These are phyloP conservation scores for Helostoma temminkii DNA, from an alignment of 2,797 vertebrate species.

Conservation along the genomic window DNA sequence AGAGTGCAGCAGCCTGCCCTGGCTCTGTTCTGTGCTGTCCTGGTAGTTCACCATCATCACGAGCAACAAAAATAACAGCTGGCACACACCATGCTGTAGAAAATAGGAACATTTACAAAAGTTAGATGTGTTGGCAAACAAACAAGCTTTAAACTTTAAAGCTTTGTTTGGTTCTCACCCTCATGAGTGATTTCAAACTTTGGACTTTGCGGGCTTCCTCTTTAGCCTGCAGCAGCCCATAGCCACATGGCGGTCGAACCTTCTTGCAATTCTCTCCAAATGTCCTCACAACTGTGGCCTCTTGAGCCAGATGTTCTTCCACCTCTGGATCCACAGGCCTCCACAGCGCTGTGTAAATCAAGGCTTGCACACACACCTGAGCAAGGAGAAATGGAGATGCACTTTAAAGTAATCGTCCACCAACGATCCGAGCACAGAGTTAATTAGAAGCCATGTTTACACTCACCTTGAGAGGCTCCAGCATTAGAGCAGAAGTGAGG, in stretches of 20 bases:
- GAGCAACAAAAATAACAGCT: conserved; percentile 84
- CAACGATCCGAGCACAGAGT: not conserved
- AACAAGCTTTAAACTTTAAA: not conserved
- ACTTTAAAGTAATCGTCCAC: not conserved
- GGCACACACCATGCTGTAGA: conserved; percentile 78
- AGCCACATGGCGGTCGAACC: conserved; percentile 84
- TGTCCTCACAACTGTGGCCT: conserved; percentile 70
- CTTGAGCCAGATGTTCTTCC: conserved; percentile 78
- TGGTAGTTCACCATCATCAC: conserved; percentile 87
- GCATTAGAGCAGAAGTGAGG: conserved; percentile 81
- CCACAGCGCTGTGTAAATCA: conserved; percentile 73
- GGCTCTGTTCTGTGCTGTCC: conserved; percentile 74
- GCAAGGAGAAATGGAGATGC: not conserved
- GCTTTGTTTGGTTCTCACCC: conserved; percentile 57
- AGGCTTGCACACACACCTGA: conserved; percentile 81
- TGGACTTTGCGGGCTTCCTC: conserved; percentile 85
- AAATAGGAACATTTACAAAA: not conserved
- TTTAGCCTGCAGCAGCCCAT: conserved; percentile 85
- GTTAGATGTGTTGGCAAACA: not conserved
- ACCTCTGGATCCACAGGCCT: conserved; percentile 86
- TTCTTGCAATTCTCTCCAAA: conserved; percentile 64
- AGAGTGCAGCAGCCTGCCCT: conserved; percentile 75
- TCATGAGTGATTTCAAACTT: conserved; percentile 81
- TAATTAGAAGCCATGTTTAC: not conserved
- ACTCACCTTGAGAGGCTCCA: conserved; percentile 86